Base-by-base conservation (phyloP, 2,797 vertebrate genomes). In the Micropoecilia bifurca region DNA sequence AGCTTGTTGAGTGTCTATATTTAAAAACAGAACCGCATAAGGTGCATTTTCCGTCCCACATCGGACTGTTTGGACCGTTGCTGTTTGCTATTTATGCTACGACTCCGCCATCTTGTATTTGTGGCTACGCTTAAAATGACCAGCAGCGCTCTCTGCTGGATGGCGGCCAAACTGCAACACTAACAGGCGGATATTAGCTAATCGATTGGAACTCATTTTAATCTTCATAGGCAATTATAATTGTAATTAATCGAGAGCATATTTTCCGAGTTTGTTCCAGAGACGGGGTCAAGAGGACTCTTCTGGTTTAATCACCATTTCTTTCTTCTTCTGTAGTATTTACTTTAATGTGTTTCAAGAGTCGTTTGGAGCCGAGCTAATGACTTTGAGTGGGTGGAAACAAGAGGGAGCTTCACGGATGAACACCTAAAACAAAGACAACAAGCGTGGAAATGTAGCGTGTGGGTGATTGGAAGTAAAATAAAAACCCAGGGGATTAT, bases 321-420 rank as follows among this genome's bases (percentile, higher is more conserved):
- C 18, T 68, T 73, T 77, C 47, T 74, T 43, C 78, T 76, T 33
- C 25, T 71, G 41, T 43, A 45, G 41, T 43, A 45, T 71, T 71
- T 45, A 46, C 68, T 71, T 46, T 71, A 71, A 45, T 43, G 73
- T 45, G 20, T 68, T 50, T 79, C 59, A 73, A 77, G 66, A 80
- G 75, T 73, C 46, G 12, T 80, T 84, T 61, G 43, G 68, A 71
- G 50, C 16, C 5, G 45, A 36, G 73, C 53, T 80, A 45, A 85
- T 78, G 74, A 76, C 76, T 59, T 73, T 50, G 82, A 22, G 73
- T 87, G 76, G 82, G 89, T 84, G 74, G 76, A 74, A 83, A 74
- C 36, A 2, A 69, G 76, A 73, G 47, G 73, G 41, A 73, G 53
- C 73, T 33, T 68, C 73, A 66, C 20, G 9, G 69, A 61, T 71